A percentile compares a stretch with the other conserved stretches of the same genome.
phyloP scores from a whole-genome alignment of 2,113 vertebrate species.

The Phalacrocorax carbo region DNA sequence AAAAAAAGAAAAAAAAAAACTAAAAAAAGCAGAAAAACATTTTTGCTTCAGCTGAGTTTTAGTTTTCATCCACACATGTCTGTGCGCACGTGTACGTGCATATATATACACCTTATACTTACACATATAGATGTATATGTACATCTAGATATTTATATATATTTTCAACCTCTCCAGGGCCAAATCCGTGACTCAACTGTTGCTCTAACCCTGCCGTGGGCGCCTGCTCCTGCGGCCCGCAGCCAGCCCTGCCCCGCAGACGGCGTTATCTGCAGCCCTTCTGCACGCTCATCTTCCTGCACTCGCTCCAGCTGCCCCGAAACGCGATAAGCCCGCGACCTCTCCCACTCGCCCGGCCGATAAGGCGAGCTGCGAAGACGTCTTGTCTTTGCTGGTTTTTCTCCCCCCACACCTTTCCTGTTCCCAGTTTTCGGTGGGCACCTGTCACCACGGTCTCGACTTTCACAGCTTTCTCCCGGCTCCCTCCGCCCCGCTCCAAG shows the following conservation, averaged over 20 bases:
- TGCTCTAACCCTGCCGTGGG: background rate
- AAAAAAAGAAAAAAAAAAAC: background rate
- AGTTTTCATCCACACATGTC: accelerated
- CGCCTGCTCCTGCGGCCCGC: background rate
- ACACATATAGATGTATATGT: accelerated
- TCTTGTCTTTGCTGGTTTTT: slow-evolving; percentile 54
- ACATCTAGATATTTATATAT: too few species aligned
- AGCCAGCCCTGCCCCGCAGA: background rate
- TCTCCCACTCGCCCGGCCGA: slow-evolving; percentile 63
- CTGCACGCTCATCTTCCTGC: slow-evolving; percentile 24
- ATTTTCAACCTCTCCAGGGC: background rate
- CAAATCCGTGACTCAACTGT: background rate
- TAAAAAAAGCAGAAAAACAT: accelerated
- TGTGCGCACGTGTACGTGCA: accelerated
- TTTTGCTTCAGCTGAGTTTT: background rate
- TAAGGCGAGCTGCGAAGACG: slow-evolving; percentile 77
- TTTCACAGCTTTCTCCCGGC: slow-evolving; percentile 66
- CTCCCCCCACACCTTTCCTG: slow-evolving; percentile 80
- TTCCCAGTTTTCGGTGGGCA: slow-evolving; percentile 88
- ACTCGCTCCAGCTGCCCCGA: background rate
- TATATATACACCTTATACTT: background rate
- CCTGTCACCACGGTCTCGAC: slow-evolving; percentile 82
- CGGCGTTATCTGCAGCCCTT: slow-evolving; percentile 1
- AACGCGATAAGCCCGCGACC: slow-evolving; percentile 69
- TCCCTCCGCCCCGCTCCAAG: slow-evolving; percentile 26